phyloP scores from a whole-genome alignment of 1,140 invertebrate genomes.

The Phymastichus coffea region DNA sequence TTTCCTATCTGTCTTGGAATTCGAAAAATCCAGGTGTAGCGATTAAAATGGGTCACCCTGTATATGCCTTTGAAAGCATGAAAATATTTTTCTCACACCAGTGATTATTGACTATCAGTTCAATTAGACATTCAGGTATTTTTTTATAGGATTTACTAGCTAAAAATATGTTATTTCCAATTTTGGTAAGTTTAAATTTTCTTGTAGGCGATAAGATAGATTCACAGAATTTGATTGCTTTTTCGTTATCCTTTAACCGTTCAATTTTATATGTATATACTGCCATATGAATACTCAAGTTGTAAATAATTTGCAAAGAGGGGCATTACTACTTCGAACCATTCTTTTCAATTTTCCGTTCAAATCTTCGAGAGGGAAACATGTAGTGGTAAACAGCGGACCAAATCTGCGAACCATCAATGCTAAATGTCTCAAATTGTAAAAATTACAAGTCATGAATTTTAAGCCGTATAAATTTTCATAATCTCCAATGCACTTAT shows the following conservation, averaged over 20 bases:
- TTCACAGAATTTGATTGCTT: neutral
- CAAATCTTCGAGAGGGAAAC: constrained; percentile 33
- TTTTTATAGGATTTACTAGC: neutral
- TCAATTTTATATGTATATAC: constrained; percentile 19
- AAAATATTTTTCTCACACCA: neutral
- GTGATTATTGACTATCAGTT: too few species aligned
- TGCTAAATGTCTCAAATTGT: constrained; percentile 26
- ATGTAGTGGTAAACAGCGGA: constrained; percentile 27
- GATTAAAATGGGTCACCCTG: too few species aligned
- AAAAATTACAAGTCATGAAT: constrained; percentile 27
- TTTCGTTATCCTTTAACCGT: neutral
- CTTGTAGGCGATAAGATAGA: neutral
- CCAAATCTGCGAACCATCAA: constrained; percentile 18
- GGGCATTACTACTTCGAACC: too few species aligned
- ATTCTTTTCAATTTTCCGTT: too few species aligned
- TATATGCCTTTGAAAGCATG: neutral
- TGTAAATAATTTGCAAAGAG: neutral
- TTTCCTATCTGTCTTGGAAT: too few species aligned
- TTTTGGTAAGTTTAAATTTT: too few species aligned
- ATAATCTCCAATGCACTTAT: constrained; percentile 14
- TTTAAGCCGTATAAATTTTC: constrained; percentile 17
- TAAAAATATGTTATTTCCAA: neutral
- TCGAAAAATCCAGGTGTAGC: too few species aligned
- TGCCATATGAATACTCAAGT: neutral
- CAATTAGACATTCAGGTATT: too few species aligned